A percentile compares a stretch with the other conserved stretches of the same genome.
Evolutionary conservation across 2,113 vertebrate genomes (phyloP).

Genomic region (Gasterosteus aculeatus): DNA sequence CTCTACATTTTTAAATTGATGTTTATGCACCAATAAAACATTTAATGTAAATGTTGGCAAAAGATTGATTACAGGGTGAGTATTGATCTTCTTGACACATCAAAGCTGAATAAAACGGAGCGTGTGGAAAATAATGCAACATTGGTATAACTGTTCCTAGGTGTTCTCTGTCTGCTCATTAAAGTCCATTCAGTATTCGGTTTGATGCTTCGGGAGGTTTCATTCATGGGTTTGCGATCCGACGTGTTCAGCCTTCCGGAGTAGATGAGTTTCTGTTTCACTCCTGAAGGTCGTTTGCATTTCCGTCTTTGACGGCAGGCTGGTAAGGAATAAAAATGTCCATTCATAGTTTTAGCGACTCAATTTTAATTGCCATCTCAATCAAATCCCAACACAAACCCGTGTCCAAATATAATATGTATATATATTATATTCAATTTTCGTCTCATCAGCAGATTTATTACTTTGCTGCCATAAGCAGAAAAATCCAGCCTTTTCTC

Average conservation of each 20-base stretch:
- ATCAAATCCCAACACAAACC: not conserved
- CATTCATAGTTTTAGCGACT: conserved; percentile 26
- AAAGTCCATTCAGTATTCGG: conserved; percentile 1
- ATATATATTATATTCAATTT: not conserved
- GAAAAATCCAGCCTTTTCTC: conserved; percentile 34
- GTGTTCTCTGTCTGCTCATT: not conserved
- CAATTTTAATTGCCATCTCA: not conserved
- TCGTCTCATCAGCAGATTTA: conserved; percentile 10
- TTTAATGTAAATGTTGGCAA: not conserved
- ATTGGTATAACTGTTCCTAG: not conserved
- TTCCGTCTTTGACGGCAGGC: not conserved
- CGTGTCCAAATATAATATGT: too few species aligned
- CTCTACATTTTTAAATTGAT: not conserved
- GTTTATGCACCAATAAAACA: not conserved
- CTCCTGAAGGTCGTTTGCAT: conserved; percentile 12
- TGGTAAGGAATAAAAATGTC: conserved; percentile 1
- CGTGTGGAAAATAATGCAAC: not conserved
- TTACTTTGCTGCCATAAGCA: conserved; percentile 23
- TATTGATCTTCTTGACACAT: not conserved
- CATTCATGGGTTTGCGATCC: not conserved
- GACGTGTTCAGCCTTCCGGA: not conserved
- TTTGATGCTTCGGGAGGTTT: conserved; percentile 11
- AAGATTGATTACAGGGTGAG: conserved; percentile 7
- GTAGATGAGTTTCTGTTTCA: too few species aligned
- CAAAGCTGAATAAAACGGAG: conserved; percentile 1